phyloP scores from a whole-genome alignment of 2,797 vertebrate genomes.

The Petrocephalus schoutedeni region DNA sequence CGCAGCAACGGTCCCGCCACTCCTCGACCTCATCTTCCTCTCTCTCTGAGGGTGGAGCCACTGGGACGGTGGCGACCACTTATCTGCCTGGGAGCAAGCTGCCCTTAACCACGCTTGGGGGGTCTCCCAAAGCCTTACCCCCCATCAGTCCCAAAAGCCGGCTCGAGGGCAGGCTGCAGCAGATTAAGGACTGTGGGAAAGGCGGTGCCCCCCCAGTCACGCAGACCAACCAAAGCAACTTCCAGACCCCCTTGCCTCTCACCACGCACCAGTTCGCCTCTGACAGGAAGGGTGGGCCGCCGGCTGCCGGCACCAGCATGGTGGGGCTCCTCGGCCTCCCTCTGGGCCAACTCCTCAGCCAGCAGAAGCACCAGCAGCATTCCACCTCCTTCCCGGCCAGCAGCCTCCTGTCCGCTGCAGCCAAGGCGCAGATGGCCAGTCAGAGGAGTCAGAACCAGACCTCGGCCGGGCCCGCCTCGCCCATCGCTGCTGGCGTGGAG shows the following conservation, averaged over 20 bases:
- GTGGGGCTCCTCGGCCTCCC: constrained; percentile 56
- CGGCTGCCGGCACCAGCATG: constrained; percentile 27
- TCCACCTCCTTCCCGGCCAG: constrained; percentile 78
- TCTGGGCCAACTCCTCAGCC: constrained; percentile 64
- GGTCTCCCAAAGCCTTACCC: constrained; percentile 59
- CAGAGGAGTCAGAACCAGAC: constrained; percentile 62
- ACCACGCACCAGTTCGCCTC: constrained; percentile 35
- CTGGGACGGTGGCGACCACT: constrained; percentile 44
- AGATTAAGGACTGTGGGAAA: constrained; percentile 69
- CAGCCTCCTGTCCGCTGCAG: constrained; percentile 79
- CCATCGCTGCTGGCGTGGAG: constrained; percentile 55
- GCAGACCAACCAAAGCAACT: constrained; percentile 65
- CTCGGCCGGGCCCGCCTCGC: constrained; percentile 39
- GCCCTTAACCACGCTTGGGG: constrained; percentile 48
- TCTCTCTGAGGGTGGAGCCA: constrained; percentile 56
- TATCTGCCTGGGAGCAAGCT: constrained; percentile 58
- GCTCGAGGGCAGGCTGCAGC: constrained; percentile 68
- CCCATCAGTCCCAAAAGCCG: constrained; percentile 62
- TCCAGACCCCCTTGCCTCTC: constrained; percentile 35
- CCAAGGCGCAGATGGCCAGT: constrained; percentile 80
- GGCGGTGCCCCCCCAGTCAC: constrained; percentile 57
- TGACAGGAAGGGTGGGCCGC: constrained; percentile 37
- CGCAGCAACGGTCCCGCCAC: constrained; percentile 68
- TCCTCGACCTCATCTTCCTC: constrained; percentile 65
- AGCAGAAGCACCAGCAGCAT: constrained; percentile 63